Evolutionary conservation across 2,888 invertebrate species (phyloP).

Genomic region (Halocaridina rubra): DNA sequence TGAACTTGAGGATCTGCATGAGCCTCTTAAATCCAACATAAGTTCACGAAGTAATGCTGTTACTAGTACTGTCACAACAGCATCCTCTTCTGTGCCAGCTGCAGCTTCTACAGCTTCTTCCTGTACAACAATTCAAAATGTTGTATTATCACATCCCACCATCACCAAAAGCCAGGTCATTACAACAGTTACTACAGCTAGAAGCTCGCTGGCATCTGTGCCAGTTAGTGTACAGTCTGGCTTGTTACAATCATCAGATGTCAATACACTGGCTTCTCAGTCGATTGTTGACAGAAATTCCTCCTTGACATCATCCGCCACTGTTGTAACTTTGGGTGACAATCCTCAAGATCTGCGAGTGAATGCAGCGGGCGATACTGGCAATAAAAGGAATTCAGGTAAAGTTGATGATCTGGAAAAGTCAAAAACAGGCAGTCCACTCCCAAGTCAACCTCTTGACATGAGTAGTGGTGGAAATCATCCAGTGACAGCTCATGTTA

Average conservation of each 20-base stretch:
- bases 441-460: conserved; percentile 58
- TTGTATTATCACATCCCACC: not conserved
- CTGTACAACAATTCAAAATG: not conserved
- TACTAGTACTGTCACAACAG: not conserved
- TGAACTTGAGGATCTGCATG: conserved; percentile 78
- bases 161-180: not conserved
- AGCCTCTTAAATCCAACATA: conserved; percentile 62
- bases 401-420: conserved; percentile 4
- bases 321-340: conserved; percentile 16
- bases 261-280: conserved; percentile 2
- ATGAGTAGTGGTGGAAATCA: conserved; percentile 29
- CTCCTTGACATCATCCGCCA: not conserved
- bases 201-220: conserved; percentile 19
- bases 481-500: not conserved
- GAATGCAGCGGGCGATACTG: conserved; percentile 3
- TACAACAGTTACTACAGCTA: conserved; percentile 23
- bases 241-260: not conserved
- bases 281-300: not conserved
- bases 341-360: conserved; percentile 48
- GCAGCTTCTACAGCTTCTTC: not conserved
- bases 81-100: not conserved
- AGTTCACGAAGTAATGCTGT: not conserved
- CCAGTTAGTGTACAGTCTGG: not conserved
- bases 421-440: not conserved
- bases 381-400: not conserved